These are phyloP conservation scores for Heliconius ethilla DNA, from an alignment of 2,888 invertebrate species.

Conservation along the genomic window DNA sequence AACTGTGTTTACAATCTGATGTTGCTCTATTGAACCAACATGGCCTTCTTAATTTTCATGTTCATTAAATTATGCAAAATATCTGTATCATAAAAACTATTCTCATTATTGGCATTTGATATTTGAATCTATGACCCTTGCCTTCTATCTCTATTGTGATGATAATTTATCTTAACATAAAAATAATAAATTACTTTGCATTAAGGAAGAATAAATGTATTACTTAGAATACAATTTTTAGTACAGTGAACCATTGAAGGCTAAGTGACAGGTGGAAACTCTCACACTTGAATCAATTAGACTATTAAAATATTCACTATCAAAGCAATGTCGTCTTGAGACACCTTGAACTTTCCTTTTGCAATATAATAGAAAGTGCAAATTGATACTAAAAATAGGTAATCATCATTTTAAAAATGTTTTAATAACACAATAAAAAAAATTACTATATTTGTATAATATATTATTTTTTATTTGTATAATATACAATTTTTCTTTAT, in stretches of 20 bases:
- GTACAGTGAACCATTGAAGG: not conserved
- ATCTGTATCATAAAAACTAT: too few relatives aligned
- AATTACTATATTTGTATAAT: not conserved
- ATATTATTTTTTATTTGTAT: not conserved
- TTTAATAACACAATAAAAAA: not conserved
- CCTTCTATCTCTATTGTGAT: not conserved
- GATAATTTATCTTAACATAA: not conserved
- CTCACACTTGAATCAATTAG: conserved; percentile 62
- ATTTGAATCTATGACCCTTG: not conserved
- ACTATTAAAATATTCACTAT: conserved; percentile 63
- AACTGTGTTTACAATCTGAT: too few relatives aligned
- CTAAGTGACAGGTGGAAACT: conserved; percentile 56
- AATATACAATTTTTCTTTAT: not conserved
- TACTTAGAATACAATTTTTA: not conserved
- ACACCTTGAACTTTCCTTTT: conserved; percentile 66
- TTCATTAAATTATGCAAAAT: too few relatives aligned
- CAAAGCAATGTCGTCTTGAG: conserved; percentile 50
- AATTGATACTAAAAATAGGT: not conserved
- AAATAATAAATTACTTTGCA: not conserved
- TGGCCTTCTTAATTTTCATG: too few relatives aligned
- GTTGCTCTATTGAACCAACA: too few relatives aligned
- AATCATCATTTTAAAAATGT: not conserved
- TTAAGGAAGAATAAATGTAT: not conserved
- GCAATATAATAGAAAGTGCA: conserved; percentile 46
- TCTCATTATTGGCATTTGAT: not conserved